Conservation (phyloP, 1,140 invertebrate species). For the Pogonomyrmex barbatus region DNA sequence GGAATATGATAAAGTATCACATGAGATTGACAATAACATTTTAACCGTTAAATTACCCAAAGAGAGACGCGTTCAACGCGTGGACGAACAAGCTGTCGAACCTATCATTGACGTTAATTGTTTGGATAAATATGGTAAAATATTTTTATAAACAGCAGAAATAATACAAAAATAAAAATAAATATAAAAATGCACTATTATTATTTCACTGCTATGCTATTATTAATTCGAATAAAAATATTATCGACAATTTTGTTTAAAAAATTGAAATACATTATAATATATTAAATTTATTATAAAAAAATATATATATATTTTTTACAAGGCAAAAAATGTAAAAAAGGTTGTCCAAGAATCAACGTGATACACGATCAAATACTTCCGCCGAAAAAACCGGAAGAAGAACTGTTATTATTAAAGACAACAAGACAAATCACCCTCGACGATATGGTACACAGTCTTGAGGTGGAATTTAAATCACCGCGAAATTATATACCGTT, state of each 20-base stretch:
- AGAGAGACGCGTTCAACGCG: slow-evolving; percentile 18
- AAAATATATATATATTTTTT: neutral
- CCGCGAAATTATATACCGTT: slow-evolving; percentile 81
- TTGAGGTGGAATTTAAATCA: slow-evolving; percentile 80
- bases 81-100: neutral
- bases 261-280: neutral
- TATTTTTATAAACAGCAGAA: neutral
- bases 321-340: slow-evolving; percentile 72
- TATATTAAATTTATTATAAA: slow-evolving; percentile 16
- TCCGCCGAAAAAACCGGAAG: slow-evolving; percentile 72
- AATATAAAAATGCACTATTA: neutral
- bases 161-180: neutral
- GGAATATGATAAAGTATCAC: slow-evolving; percentile 72
- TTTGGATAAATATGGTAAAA: slow-evolving; percentile 67
- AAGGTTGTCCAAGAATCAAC: slow-evolving; percentile 74
- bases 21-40: slow-evolving; percentile 71
- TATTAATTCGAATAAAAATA: neutral
- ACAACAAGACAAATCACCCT: slow-evolving; percentile 70
- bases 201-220: neutral
- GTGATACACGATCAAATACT: slow-evolving; percentile 68
- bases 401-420: slow-evolving; percentile 76
- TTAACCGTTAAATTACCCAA: slow-evolving; percentile 78
- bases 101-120: slow-evolving; percentile 64
- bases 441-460: slow-evolving; percentile 71
- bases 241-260: neutral